A percentile compares a stretch with the other conserved stretches of the same genome.
These are phyloP conservation scores for Trogon melanurus DNA, from an alignment of 2,113 vertebrate species.

Conservation along the genomic window DNA sequence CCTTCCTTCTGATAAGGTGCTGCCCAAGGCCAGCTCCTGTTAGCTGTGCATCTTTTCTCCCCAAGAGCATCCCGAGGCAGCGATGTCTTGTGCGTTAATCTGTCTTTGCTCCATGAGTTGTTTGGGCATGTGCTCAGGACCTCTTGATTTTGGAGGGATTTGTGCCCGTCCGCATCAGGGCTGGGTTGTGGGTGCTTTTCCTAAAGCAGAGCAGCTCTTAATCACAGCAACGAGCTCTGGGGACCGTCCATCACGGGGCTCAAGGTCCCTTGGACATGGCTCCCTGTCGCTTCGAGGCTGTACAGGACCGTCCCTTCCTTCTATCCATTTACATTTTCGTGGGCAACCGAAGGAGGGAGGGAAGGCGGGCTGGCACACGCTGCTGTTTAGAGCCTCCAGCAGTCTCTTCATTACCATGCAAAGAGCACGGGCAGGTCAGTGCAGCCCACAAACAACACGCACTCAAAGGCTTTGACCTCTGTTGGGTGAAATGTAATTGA, in stretches of 20 bases:
- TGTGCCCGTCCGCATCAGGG: background rate
- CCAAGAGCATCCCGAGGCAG: background rate
- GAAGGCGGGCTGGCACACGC: fast-evolving
- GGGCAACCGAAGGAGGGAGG: fast-evolving
- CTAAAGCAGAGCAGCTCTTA: background rate
- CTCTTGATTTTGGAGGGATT: background rate
- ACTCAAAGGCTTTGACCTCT: background rate
- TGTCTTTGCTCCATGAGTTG: fast-evolving
- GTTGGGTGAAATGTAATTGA: background rate
- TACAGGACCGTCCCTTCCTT: background rate
- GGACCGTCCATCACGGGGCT: background rate
- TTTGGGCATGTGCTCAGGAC: fast-evolving
- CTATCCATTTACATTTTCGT: background rate
- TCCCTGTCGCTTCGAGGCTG: background rate
- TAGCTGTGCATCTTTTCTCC: fast-evolving
- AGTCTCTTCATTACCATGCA: background rate
- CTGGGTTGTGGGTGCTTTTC: background rate
- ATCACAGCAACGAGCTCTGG: fast-evolving
- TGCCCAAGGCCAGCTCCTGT: background rate
- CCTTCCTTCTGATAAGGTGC: fast-evolving
- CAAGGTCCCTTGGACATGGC: background rate
- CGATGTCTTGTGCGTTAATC: fast-evolving
- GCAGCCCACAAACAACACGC: background rate
- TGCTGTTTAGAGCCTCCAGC: background rate
- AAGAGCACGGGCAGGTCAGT: background rate